phyloP scores from a whole-genome alignment of 2,113 vertebrate genomes.

The Stegastes partitus region DNA sequence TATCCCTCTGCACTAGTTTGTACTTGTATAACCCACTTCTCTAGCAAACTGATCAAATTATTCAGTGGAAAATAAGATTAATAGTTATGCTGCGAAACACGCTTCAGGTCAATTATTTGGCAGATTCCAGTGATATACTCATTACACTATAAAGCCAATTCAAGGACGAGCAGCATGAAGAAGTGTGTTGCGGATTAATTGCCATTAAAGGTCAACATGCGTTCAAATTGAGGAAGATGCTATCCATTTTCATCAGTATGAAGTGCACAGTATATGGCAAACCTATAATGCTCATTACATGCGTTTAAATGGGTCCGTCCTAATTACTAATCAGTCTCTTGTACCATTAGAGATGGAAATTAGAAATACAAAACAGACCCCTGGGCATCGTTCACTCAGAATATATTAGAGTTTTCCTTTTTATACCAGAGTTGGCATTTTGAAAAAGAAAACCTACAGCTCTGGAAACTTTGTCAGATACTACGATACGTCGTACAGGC shows the following conservation, averaged over 20 bases:
- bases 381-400: slow-evolving; percentile 72
- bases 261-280: slow-evolving; percentile 66
- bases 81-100: slow-evolving; percentile 76
- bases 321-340: slow-evolving; percentile 83
- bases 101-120: slow-evolving; percentile 81
- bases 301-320: slow-evolving; percentile 76
- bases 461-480: slow-evolving; percentile 40
- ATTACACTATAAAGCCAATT: slow-evolving; percentile 75
- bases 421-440: slow-evolving; percentile 55
- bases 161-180: slow-evolving; percentile 75
- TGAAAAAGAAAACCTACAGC: slow-evolving; percentile 34
- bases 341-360: slow-evolving; percentile 86
- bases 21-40: slow-evolving; percentile 67
- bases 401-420: slow-evolving; percentile 71
- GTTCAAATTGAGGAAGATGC: slow-evolving; percentile 77
- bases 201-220: slow-evolving; percentile 81
- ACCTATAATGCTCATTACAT: slow-evolving; percentile 82
- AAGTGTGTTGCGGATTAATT: slow-evolving; percentile 68
- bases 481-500: slow-evolving; percentile 2
- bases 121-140: slow-evolving; percentile 78
- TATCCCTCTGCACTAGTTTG: slow-evolving; percentile 66
- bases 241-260: slow-evolving; percentile 66
- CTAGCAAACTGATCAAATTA: slow-evolving; percentile 77
- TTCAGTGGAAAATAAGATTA: slow-evolving; percentile 84
- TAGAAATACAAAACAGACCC: slow-evolving; percentile 83